Percentiles rank a stretch among this genome's conserved stretches.
phyloP scores from a whole-genome alignment of 2,113 vertebrate genomes.

The Tetrax tetrax region DNA sequence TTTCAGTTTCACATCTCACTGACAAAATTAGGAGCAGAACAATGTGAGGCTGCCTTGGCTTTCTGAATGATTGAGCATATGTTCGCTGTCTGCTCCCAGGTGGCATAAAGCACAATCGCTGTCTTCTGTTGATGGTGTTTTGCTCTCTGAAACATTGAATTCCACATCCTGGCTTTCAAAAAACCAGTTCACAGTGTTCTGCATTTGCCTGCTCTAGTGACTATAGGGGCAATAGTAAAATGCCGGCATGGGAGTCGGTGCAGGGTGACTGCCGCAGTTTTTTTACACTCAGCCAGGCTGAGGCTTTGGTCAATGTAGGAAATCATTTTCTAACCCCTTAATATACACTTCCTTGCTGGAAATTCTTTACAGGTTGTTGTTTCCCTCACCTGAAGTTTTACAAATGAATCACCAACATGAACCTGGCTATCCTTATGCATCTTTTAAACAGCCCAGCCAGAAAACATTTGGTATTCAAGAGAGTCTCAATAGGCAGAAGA shows the following conservation, averaged over 20 bases:
- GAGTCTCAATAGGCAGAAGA: neutral
- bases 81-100: neutral
- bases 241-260: fast-evolving
- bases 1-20: slow-evolving; percentile 11
- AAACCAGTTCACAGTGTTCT: neutral
- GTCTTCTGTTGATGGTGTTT: neutral
- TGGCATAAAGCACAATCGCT: neutral
- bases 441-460: neutral
- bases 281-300: neutral
- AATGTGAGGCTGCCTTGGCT: neutral
- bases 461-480: neutral
- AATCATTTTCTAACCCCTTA: neutral
- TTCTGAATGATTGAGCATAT: slow-evolving; percentile 10
- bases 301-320: neutral
- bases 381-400: neutral
- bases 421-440: neutral
- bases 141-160: neutral
- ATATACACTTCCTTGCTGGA: neutral
- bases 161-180: slow-evolving; percentile 34
- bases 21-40: neutral
- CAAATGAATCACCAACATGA: neutral
- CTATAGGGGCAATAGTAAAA: neutral
- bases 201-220: neutral
- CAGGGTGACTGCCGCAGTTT: neutral
- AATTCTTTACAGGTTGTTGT: neutral